Evolutionary conservation across 2,113 vertebrate genomes (phyloP).

Genomic region (Heteronetta atricapilla): DNA sequence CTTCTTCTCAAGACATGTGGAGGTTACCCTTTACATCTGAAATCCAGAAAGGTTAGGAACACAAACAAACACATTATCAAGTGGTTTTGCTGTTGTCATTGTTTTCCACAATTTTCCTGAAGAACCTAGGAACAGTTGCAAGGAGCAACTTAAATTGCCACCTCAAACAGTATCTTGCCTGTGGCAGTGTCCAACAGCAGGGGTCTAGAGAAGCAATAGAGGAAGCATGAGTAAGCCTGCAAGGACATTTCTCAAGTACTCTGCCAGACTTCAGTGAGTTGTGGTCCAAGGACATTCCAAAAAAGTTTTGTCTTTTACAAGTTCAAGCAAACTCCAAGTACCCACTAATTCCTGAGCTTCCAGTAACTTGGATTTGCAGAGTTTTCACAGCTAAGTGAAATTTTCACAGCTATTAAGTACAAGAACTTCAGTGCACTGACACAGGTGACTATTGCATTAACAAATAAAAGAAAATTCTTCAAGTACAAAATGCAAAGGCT

Average conservation of each 20-base stretch:
- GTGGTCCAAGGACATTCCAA: neutral
- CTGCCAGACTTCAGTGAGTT: neutral
- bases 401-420: no score
- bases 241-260: neutral
- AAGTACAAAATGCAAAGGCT: neutral
- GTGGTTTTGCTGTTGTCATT: neutral
- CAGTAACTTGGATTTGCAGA: neutral
- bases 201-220: neutral
- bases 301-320: neutral
- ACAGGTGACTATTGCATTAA: neutral
- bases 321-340: neutral
- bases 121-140: neutral
- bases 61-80: neutral
- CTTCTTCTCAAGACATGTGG: neutral
- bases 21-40: neutral
- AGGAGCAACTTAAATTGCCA: neutral
- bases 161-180: neutral
- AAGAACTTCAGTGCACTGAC: neutral
- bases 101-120: neutral
- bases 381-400: neutral
- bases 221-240: neutral
- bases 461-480: neutral
- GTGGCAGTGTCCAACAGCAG: neutral
- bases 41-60: neutral
- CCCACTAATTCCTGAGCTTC: neutral